phyloP scores from a whole-genome alignment of 2,888 invertebrate species.

The Suillia variegata region DNA sequence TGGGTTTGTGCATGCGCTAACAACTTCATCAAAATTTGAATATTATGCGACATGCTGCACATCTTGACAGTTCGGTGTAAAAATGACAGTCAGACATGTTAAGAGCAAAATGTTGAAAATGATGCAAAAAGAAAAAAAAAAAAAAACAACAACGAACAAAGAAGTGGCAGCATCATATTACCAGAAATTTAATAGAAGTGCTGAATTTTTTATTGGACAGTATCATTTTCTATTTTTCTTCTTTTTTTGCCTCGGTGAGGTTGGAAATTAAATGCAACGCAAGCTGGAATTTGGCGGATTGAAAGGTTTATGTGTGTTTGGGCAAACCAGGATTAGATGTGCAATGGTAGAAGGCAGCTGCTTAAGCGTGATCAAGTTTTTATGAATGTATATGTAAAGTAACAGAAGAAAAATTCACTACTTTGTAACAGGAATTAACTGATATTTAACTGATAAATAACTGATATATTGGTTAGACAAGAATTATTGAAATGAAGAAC shows the following conservation, averaged over 20 bases:
- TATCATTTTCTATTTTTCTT: too few relatives aligned
- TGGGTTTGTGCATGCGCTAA: constrained; percentile 9
- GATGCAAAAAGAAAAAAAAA: too few relatives aligned
- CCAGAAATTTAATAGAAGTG: neutral
- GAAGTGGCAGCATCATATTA: constrained; percentile 3
- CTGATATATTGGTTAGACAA: too few relatives aligned
- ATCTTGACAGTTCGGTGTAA: constrained; percentile 46
- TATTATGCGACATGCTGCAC: constrained; percentile 50
- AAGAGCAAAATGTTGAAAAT: neutral
- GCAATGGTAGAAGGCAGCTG: too few relatives aligned
- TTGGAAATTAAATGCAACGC: neutral
- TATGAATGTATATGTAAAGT: too few relatives aligned
- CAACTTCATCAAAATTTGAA: constrained; percentile 53
- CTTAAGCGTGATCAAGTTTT: too few relatives aligned
- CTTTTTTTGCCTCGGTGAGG: too few relatives aligned
- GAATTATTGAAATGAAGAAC: too few relatives aligned
- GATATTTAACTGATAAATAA: too few relatives aligned
- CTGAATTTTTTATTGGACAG: constrained; percentile 20
- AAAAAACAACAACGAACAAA: neutral
- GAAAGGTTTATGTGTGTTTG: constrained; percentile 20
- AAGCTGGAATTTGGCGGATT: constrained; percentile 18
- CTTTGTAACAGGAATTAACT: too few relatives aligned
- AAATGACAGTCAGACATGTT: constrained; percentile 8
- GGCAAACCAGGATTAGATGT: too few relatives aligned
- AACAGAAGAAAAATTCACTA: too few relatives aligned